Evolutionary conservation across 2,797 vertebrate species (phyloP).

Genomic region (Anguilla megastoma): DNA sequence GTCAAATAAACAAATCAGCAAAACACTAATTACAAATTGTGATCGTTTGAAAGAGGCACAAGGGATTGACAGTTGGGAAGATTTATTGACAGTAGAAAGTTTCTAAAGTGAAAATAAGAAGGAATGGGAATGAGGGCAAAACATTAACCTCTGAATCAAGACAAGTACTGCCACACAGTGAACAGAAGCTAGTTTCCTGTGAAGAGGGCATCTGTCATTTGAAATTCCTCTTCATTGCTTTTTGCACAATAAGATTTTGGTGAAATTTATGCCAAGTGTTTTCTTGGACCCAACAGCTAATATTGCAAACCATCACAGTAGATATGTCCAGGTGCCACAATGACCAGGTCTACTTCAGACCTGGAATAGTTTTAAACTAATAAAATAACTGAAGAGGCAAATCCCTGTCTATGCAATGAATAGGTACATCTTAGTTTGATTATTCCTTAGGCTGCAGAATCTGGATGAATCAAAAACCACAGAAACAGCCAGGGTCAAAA

Average conservation of each 20-base stretch:
- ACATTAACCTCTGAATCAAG: slow-evolving; percentile 16
- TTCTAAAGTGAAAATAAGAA: background rate
- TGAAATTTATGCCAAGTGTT: background rate
- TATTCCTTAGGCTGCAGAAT: background rate
- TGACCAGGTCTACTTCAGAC: background rate
- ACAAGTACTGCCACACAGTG: slow-evolving; percentile 1
- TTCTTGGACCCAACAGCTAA: background rate
- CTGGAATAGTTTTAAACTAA: background rate
- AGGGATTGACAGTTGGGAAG: background rate
- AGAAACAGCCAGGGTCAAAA: background rate
- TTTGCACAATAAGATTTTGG: background rate
- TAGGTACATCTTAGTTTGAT: background rate
- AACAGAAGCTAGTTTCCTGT: background rate
- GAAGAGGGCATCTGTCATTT: slow-evolving; percentile 20
- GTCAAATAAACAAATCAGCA: background rate
- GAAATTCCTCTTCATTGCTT: background rate
- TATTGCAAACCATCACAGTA: background rate
- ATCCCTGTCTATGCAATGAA: background rate
- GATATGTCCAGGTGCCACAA: background rate
- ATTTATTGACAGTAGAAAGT: slow-evolving; percentile 2
- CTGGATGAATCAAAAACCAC: background rate
- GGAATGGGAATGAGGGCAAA: background rate
- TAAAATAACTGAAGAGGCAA: background rate
- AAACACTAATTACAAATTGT: background rate
- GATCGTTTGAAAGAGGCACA: background rate